Percentiles rank a stretch among this genome's conserved stretches.
Conservation (phyloP, 2,888 invertebrate genomes). For the Cryptocephalus moraei region DNA sequence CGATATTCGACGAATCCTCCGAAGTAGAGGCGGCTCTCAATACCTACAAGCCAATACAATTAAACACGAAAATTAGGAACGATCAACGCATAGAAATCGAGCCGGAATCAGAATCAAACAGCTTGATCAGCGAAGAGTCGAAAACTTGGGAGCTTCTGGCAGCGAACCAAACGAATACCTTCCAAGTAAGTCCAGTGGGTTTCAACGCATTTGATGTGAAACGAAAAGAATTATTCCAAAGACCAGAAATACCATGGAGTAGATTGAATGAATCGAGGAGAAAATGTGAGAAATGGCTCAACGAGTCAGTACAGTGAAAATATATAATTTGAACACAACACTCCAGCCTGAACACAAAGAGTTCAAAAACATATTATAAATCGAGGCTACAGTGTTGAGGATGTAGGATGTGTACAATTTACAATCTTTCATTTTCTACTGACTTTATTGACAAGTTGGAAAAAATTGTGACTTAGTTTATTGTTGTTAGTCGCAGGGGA, state of each 20-base stretch:
- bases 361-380: too few relatives aligned
- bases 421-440: too few relatives aligned
- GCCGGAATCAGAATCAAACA: conserved; percentile 4
- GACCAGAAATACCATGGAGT: conserved; percentile 22
- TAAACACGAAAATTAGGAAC: too few relatives aligned
- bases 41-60: too few relatives aligned
- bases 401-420: too few relatives aligned
- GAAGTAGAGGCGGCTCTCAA: neutral
- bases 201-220: conserved; percentile 17
- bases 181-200: conserved; percentile 20
- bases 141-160: conserved; percentile 25
- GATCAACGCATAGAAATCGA: conserved; percentile 4
- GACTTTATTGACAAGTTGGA: too few relatives aligned
- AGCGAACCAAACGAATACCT: conserved; percentile 13
- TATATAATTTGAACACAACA: too few relatives aligned
- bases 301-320: neutral
- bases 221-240: conserved; percentile 21
- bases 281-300: conserved; percentile 30
- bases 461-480: too few relatives aligned
- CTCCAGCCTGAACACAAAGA: too few relatives aligned
- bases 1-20: conserved; percentile 3
- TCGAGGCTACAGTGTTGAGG: too few relatives aligned
- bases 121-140: conserved; percentile 16
- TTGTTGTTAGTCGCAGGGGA: too few relatives aligned
- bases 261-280: conserved; percentile 22